Evolutionary conservation across 2,113 vertebrate species (phyloP), one percentile per base, ranked within the genome.

Genomic region (Isichthys henryi): DNA sequence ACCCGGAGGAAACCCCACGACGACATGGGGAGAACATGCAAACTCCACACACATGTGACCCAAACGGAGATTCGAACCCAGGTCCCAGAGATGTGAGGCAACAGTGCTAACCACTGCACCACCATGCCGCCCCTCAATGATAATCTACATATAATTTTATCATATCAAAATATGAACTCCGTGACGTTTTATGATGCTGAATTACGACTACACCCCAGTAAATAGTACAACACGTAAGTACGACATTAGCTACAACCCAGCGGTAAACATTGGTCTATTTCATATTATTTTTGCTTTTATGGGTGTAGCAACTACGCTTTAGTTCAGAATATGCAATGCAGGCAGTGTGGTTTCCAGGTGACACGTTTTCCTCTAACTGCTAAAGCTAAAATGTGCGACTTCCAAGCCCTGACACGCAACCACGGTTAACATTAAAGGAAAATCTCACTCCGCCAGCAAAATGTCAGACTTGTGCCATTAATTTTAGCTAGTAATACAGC

Each of bases 401-500:
- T 80, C 74, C 74, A 80, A 80, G 74, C 35, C 74, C 82, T 84
- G 45, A 84, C 43, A 84, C 17, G 43, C 17, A 84, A 45, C 82
- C 82, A 48, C 9, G 35, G 31, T 82, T 84, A 84, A 84, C 45
- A 80, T 80, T 80, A 80, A 35, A 80, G 86, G 31, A 56, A 88
- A 88, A 74, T n/a, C 13, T 74, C 58, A 74, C 31, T 48, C 11
- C 13, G 17, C n/a, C 21, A 74, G 45, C 43, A 58, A 74, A 74
- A 46, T 88, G 66, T 74, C 45, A 89, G 88, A 90, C 91, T 88
- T 15, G 53, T 88, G 27, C 52, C 86, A 88, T 88, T 58, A 88
- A 74, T 45, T 74, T 52, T 53, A 45, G n/a, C 45, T 50, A 49
- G 48, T 46, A 53, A 52, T 80, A 88, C 15, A 84, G 21, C 43